Evolutionary conservation across 2,113 vertebrate genomes (phyloP), one percentile per base, ranked within the genome.

Genomic region (Clarias gariepinus): DNA sequence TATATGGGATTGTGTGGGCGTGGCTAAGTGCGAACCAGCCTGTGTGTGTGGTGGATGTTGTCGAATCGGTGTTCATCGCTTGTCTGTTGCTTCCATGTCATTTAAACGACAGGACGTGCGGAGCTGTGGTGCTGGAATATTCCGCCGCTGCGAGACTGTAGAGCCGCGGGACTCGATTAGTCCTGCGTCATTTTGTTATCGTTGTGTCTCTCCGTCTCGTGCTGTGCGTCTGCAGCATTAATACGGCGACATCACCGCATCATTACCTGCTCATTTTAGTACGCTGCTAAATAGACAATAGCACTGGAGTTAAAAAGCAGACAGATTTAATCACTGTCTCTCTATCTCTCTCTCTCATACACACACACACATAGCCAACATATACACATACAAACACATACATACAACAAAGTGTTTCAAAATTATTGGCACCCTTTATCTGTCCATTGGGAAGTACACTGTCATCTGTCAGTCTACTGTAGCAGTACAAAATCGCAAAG

Each of bases 241-340:
- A 61, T 73, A 73, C 23, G 6, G 13, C 60, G 9, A 81, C 52
- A 81, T 86, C 81, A 86, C 41, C 23, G 6, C 53, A 80, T 61
- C 85, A 82, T 82, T 86, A 74, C 23, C 9, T 30, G 71, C 36
- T 77, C 58, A 53, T 87, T 87, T 76, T 10, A 19, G 36, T 82
- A 66, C 69, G 19, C 23, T 41, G 80, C 69, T 82, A 63, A 78
- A 64, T 21, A 80, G 68, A 63, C 63, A 74, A 74, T 55, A 74
- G 28, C 79, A 76, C 74, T 64, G 82, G 33, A 58, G 12, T 60
- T 58, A 58, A 47, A 58, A 19, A 36, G 84, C 41, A 57, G 36
- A 85, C 16, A 53, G 76, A 85, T 71, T 71, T 71, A 57, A 83
- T 83, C 12, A 83, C 82, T 13, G 47, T 47, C 47, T 83, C 76